Conservation (phyloP, 2,797 vertebrate species). For the Acrossocheilus wenchowensis region DNA sequence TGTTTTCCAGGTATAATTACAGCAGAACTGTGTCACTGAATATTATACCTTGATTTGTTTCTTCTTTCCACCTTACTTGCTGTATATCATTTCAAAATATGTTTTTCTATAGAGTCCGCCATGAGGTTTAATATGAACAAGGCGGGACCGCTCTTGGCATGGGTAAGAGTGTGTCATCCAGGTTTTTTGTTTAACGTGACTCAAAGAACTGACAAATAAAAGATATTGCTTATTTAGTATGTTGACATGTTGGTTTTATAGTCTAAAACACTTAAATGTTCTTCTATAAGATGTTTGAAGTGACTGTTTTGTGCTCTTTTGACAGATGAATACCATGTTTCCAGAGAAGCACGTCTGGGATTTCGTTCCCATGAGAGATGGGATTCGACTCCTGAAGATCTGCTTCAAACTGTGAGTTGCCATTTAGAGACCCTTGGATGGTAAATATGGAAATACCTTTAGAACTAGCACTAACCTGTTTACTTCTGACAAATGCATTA, state of each 20-base stretch:
- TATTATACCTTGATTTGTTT: background rate
- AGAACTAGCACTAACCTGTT: background rate
- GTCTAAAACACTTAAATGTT: background rate
- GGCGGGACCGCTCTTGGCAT: slow-evolving; percentile 77
- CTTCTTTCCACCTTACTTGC: background rate
- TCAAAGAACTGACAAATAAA: background rate
- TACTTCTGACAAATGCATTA: background rate
- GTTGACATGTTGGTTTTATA: background rate
- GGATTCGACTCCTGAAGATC: slow-evolving; percentile 80
- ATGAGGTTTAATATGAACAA: slow-evolving; percentile 76
- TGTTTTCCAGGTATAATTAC: background rate
- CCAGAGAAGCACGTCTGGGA: slow-evolving; percentile 69
- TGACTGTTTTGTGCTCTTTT: background rate
- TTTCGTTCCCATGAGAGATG: slow-evolving; percentile 81
- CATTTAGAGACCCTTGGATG: background rate
- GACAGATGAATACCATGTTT: slow-evolving; percentile 83
- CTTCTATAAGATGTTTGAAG: no score
- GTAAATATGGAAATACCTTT: background rate
- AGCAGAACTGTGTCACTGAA: background rate
- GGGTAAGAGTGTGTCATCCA: slow-evolving; percentile 71
- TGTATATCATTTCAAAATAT: background rate
- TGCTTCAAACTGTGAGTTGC: slow-evolving; percentile 85
- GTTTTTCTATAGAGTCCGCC: slow-evolving; percentile 18
- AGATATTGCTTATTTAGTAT: background rate
- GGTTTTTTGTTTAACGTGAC: background rate